Evolutionary conservation across 2,797 vertebrate genomes (phyloP).

Genomic region (Sus cebifrons): DNA sequence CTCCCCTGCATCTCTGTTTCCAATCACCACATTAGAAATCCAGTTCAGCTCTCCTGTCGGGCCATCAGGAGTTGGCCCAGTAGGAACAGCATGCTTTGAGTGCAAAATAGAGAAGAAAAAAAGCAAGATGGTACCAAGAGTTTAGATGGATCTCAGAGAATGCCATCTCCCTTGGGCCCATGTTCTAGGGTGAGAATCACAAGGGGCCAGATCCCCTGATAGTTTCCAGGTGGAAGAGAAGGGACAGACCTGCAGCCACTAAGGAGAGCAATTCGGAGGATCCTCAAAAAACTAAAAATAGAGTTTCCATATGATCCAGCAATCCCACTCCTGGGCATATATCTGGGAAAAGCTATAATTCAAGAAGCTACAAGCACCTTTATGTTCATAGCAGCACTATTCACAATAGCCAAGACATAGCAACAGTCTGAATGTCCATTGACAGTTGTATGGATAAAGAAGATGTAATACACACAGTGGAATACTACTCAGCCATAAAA

Average conservation of each 20-base stretch:
- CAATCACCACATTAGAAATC: not conserved
- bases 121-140: not conserved
- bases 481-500: no score
- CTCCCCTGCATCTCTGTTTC: conserved; percentile 3
- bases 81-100: not conserved
- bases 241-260: not conserved
- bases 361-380: no score
- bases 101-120: not conserved
- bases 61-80: not conserved
- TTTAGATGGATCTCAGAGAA: not conserved
- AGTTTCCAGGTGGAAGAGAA: not conserved
- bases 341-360: no score
- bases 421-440: no score
- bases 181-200: not conserved
- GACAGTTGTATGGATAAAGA: no score
- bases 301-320: no score
- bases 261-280: no score
- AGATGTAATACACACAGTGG: no score
- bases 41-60: not conserved
- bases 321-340: no score
- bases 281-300: no score
- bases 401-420: no score
- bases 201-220: not conserved
- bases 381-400: no score
- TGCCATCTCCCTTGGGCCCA: not conserved